Percentiles rank a stretch among this genome's conserved stretches.
These are phyloP conservation scores for Papilio aristodemus DNA, from an alignment of 1,140 invertebrate species.

Conservation along the genomic window DNA sequence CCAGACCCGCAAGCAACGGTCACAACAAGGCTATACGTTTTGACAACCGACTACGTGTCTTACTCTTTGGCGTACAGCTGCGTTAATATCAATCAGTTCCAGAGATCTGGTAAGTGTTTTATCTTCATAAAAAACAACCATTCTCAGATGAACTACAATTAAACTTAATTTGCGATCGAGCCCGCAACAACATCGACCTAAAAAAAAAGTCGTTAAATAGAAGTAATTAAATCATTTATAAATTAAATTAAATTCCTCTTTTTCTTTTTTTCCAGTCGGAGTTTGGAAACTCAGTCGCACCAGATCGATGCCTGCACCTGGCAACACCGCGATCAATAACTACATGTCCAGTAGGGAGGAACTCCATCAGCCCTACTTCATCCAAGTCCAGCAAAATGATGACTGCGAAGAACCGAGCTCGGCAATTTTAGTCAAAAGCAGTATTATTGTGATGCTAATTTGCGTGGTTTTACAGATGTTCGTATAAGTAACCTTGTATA, in stretches of 20 bases:
- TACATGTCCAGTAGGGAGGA: constrained; percentile 44
- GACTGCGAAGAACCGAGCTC: constrained; percentile 61
- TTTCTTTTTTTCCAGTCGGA: constrained; percentile 41
- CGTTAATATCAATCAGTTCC: constrained; percentile 44
- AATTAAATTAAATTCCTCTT: too few species aligned
- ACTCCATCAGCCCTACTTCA: constrained; percentile 48
- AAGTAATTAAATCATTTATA: constrained; percentile 19
- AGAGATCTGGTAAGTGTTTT: constrained; percentile 47
- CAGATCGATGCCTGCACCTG: constrained; percentile 37
- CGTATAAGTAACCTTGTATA: constrained; percentile 33
- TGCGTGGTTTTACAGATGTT: constrained; percentile 43
- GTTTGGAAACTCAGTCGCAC: constrained; percentile 59
- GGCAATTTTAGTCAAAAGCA: constrained; percentile 52
- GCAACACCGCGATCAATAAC: constrained; percentile 39
- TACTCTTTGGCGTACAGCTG: constrained; percentile 65
- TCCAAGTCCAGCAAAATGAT: constrained; percentile 48
- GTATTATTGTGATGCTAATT: constrained; percentile 50
- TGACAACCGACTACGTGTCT: constrained; percentile 57
- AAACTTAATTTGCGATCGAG: too few species aligned
- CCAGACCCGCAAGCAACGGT: constrained; percentile 45
- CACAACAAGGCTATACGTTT: constrained; percentile 50
- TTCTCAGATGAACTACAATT: too few species aligned
- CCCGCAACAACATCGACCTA: too few species aligned
- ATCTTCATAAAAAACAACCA: constrained; percentile 19
- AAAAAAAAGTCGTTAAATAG: too few species aligned